Conservation (phyloP, 2,888 invertebrate genomes). For the Acleris literana region DNA sequence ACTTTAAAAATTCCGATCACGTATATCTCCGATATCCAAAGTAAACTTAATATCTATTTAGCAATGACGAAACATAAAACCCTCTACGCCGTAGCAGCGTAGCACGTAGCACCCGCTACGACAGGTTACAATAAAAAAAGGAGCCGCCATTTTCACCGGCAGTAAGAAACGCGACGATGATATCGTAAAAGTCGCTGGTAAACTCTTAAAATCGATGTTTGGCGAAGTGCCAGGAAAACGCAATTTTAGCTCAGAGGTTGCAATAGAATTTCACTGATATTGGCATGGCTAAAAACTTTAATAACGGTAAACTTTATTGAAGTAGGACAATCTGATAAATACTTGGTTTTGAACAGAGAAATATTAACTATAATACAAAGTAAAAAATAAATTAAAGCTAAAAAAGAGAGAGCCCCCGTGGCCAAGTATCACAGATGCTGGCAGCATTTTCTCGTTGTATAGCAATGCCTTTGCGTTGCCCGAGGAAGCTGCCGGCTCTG, state of each 20-base stretch:
- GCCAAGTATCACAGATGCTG: no score
- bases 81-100: conserved; percentile 2
- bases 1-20: no score
- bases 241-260: conserved; percentile 17
- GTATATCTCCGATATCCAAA: no score
- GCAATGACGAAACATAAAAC: not conserved
- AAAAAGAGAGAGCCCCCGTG: no score
- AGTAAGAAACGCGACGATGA: conserved; percentile 1
- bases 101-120: conserved; percentile 13
- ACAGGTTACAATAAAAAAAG: conserved; percentile 1
- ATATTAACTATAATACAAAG: no score
- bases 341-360: no score
- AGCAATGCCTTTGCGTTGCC: no score
- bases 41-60: no score
- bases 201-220: conserved; percentile 13
- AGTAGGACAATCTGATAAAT: not conserved
- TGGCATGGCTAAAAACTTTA: not conserved
- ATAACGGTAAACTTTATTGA: not conserved
- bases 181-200: conserved; percentile 11
- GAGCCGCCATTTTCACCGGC: conserved; percentile 4
- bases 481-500: no score
- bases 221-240: conserved; percentile 12
- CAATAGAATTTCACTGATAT: not conserved
- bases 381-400: no score
- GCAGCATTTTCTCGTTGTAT: no score